A percentile compares a stretch with the other conserved stretches of the same genome.
These are phyloP conservation scores for Actinopyga echinites DNA, from an alignment of 53 echinoderm and acorn worm species.

Conservation along the genomic window DNA sequence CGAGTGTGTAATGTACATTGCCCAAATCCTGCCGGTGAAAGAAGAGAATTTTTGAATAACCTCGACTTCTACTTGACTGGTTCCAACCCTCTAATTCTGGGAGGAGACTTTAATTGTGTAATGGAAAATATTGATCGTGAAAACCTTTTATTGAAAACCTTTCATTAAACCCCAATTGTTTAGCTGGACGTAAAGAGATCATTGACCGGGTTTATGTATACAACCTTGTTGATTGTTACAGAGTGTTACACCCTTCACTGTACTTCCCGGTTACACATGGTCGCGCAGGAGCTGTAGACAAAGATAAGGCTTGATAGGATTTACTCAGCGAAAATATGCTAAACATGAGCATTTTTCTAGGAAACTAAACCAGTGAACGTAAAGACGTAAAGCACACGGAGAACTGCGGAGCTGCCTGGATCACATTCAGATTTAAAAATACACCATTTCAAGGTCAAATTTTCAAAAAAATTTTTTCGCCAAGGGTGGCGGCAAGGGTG, in stretches of 20 bases:
- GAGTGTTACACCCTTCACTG: background rate
- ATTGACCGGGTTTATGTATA: background rate
- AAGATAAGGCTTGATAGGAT: background rate
- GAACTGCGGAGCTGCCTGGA: no score
- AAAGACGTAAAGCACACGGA: no score
- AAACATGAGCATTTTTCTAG: no score
- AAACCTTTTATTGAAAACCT: background rate
- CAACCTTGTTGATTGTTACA: background rate
- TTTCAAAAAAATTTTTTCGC: no score
- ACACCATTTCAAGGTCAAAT: no score
- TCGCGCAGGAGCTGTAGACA: background rate
- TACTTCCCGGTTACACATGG: background rate
- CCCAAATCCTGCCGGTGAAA: background rate
- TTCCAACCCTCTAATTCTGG: background rate
- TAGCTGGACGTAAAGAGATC: background rate
- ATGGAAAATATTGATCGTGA: background rate
- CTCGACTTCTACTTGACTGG: background rate
- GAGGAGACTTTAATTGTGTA: conserved; percentile 7
- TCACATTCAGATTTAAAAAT: no score
- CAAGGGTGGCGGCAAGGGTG: no score
- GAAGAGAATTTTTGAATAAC: background rate
- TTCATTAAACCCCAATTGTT: background rate
- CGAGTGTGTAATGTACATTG: conserved; percentile 3
- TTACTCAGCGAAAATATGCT: no score
- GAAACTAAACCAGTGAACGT: no score